Percentiles rank a stretch among this genome's conserved stretches.
These are phyloP conservation scores for Phyllopteryx taeniolatus DNA, from an alignment of 2,113 vertebrate species.

Conservation along the genomic window DNA sequence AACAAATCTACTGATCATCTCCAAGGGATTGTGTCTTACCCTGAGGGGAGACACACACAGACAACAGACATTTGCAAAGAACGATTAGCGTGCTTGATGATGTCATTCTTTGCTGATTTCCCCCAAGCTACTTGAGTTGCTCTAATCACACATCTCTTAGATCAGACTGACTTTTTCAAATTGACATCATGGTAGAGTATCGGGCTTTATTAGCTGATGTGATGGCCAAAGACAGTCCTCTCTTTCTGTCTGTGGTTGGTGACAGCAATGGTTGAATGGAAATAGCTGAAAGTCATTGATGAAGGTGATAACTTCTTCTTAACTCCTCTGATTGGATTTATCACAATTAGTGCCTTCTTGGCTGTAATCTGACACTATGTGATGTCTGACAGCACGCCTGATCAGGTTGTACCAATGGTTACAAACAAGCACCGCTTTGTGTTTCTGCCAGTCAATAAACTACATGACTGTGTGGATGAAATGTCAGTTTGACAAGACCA, in stretches of 20 bases:
- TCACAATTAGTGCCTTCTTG: constrained; percentile 19
- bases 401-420: constrained; percentile 29
- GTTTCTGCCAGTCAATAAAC: neutral
- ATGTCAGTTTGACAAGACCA: constrained; percentile 18
- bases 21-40: constrained; percentile 30
- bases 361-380: constrained; percentile 1
- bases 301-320: constrained; percentile 54
- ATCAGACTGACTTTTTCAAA: constrained; percentile 36
- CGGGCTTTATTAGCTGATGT: constrained; percentile 18
- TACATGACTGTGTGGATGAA: constrained; percentile 3
- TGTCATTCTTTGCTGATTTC: constrained; percentile 34
- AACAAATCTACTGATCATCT: constrained; percentile 59
- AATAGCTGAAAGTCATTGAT: constrained; percentile 45
- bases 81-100: constrained; percentile 28
- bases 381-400: constrained; percentile 32
- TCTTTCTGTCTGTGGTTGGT: neutral
- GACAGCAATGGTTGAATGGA: constrained; percentile 16
- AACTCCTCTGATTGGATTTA: constrained; percentile 9
- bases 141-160: constrained; percentile 29
- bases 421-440: constrained; percentile 30
- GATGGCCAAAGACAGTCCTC: neutral
- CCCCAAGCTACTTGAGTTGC: constrained; percentile 15
- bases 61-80: constrained; percentile 2
- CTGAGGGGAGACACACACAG: constrained; percentile 25
- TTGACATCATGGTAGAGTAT: constrained; percentile 16